Conservation (phyloP, 2,888 invertebrate species). For the Salpingus planirostris region DNA sequence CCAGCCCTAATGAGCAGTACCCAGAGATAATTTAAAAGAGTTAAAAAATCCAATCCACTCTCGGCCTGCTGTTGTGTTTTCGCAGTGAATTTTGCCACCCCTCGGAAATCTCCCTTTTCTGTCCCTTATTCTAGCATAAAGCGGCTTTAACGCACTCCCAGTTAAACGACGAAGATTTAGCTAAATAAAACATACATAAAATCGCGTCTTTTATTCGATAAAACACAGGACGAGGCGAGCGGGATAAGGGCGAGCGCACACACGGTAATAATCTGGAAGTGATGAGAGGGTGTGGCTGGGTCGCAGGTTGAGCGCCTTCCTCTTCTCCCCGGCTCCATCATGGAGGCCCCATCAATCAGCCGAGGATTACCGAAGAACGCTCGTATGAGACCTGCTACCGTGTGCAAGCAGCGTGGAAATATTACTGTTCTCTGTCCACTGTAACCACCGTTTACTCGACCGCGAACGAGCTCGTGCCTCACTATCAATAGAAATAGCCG, state of each 20-base stretch:
- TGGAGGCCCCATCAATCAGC: slow-evolving; percentile 41
- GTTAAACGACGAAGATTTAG: slow-evolving; percentile 14
- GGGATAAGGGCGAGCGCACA: slow-evolving; percentile 1
- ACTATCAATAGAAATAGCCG: slow-evolving; percentile 29
- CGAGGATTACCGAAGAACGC: slow-evolving; percentile 41
- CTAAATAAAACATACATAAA: slow-evolving; percentile 15
- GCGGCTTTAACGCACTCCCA: slow-evolving; percentile 4
- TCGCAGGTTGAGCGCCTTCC: slow-evolving; percentile 17
- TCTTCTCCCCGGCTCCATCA: slow-evolving; percentile 26
- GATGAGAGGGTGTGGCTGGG: slow-evolving; percentile 27
- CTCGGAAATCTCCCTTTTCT: too few relatives aligned
- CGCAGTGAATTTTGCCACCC: too few relatives aligned
- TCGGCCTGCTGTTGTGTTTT: too few relatives aligned
- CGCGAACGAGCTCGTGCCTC: slow-evolving; percentile 20
- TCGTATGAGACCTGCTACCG: slow-evolving; percentile 32
- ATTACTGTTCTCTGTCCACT: slow-evolving; percentile 31
- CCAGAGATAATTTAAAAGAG: too few relatives aligned
- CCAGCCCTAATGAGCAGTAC: too few relatives aligned
- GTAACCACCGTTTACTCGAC: slow-evolving; percentile 29
- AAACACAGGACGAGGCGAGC: slow-evolving; percentile 6
- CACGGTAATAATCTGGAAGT: slow-evolving; percentile 31
- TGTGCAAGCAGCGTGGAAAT: slow-evolving; percentile 32
- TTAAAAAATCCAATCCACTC: too few relatives aligned
- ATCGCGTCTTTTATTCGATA: slow-evolving; percentile 11
- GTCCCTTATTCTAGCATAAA: too few relatives aligned